These are phyloP conservation scores for Heteropelma amictum DNA, from an alignment of 2,888 invertebrate species.

Conservation along the genomic window DNA sequence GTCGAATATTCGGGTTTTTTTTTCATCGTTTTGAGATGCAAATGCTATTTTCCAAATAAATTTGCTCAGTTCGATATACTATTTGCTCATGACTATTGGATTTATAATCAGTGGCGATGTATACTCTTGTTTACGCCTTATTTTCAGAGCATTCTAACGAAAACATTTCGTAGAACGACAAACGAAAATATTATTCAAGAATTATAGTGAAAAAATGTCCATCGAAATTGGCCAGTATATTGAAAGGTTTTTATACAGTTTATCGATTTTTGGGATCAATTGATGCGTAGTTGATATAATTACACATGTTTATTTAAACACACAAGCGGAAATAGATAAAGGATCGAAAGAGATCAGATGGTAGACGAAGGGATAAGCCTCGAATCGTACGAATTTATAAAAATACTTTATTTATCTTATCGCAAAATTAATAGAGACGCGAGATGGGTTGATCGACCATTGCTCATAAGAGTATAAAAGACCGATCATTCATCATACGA, in stretches of 20 bases:
- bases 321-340: not conserved
- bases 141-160: too few relatives aligned
- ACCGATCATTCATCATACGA: conserved; percentile 22
- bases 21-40: not conserved
- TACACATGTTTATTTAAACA: not conserved
- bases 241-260: not conserved
- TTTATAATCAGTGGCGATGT: too few relatives aligned
- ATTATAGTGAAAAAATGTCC: not conserved
- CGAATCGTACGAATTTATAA: conserved; percentile 21
- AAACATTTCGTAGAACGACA: too few relatives aligned
- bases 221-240: not conserved
- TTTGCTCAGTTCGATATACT: not conserved
- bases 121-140: too few relatives aligned
- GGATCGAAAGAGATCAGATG: conserved; percentile 14
- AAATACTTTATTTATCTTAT: conserved; percentile 41
- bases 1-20: conserved; percentile 3
- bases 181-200: not conserved
- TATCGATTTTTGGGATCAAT: not conserved
- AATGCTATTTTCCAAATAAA: not conserved
- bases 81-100: too few relatives aligned
- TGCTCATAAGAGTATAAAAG: conserved; percentile 38
- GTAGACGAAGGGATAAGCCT: conserved; percentile 10
- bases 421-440: not conserved
- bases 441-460: conserved; percentile 7
- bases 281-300: not conserved